These are phyloP conservation scores for Drosophila insularis DNA, from an alignment of 1,140 invertebrate genomes.

Conservation along the genomic window DNA sequence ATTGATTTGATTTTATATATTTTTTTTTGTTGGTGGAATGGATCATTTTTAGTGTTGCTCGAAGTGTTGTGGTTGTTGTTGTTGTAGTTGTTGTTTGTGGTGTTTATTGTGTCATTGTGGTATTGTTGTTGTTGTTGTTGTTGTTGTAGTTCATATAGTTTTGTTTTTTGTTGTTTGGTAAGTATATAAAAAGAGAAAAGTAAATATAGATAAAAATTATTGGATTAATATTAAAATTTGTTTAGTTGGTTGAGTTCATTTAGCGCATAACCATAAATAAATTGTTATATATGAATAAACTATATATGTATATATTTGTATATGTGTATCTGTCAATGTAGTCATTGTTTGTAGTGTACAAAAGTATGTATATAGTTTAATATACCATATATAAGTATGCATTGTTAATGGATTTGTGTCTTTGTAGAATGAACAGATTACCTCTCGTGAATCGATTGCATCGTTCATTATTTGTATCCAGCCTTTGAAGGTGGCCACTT, in stretches of 20 bases:
- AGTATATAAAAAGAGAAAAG: slow-evolving; percentile 77
- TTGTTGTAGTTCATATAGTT: slow-evolving; percentile 32
- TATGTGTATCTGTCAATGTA: neutral
- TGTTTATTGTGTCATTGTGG: slow-evolving; percentile 46
- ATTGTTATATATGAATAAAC: slow-evolving; percentile 5
- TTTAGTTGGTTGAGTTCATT: slow-evolving; percentile 40
- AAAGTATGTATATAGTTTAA: slow-evolving; percentile 19
- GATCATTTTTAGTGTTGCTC: slow-evolving; percentile 78
- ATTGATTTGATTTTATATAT: slow-evolving; percentile 39
- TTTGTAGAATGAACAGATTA: slow-evolving; percentile 82
- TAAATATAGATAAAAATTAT: slow-evolving; percentile 71
- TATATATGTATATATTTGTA: neutral
- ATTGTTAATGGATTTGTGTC: neutral
- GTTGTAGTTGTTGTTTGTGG: slow-evolving; percentile 50
- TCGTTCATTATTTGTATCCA: slow-evolving; percentile 99
- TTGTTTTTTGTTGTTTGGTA: slow-evolving; percentile 41
- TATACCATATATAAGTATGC: slow-evolving; percentile 19
- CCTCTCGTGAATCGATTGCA: slow-evolving; percentile 97
- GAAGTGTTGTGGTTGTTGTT: slow-evolving; percentile 57
- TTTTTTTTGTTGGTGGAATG: slow-evolving; percentile 59
- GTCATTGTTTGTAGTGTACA: neutral
- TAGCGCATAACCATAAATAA: slow-evolving; percentile 7
- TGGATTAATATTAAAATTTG: slow-evolving; percentile 56
- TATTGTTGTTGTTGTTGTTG: slow-evolving; percentile 54
- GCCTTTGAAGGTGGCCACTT: slow-evolving; percentile 98